Evolutionary conservation across 2,888 invertebrate species (phyloP).

Genomic region (Enoplolaimus lenunculus): DNA sequence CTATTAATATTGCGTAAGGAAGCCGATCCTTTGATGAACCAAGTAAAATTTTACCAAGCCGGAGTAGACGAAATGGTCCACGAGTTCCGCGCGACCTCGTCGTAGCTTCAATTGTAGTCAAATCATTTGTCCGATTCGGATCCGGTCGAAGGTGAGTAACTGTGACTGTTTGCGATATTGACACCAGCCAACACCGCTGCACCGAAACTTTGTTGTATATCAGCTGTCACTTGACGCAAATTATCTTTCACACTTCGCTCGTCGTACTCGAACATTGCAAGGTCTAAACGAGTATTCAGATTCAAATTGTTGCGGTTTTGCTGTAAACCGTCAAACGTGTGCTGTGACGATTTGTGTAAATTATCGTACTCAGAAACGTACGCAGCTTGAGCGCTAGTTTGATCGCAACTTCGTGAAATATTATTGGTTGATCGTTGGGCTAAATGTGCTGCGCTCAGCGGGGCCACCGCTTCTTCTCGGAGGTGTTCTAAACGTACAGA

Average conservation of each 20-base stretch:
- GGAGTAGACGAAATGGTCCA: too few relatives aligned
- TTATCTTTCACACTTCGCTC: not conserved
- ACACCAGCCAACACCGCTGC: too few relatives aligned
- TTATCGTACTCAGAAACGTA: slow-evolving; percentile 63
- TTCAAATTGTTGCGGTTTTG: not conserved
- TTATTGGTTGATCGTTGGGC: not conserved
- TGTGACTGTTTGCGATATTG: too few relatives aligned
- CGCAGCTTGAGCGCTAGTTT: not conserved
- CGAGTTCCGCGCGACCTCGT: too few relatives aligned
- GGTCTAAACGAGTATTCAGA: slow-evolving; percentile 44
- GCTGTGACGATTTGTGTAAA: slow-evolving; percentile 37
- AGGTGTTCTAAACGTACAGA: too few relatives aligned
- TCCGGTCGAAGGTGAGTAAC: too few relatives aligned
- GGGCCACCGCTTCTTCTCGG: too few relatives aligned
- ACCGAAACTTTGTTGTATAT: slow-evolving; percentile 22
- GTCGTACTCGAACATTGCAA: slow-evolving; percentile 42
- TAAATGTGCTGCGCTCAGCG: not conserved
- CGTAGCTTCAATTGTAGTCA: too few relatives aligned
- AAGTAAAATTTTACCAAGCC: too few relatives aligned
- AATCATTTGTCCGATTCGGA: too few relatives aligned
- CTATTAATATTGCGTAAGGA: too few relatives aligned
- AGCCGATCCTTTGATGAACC: too few relatives aligned
- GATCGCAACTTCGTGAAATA: not conserved
- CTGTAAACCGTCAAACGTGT: slow-evolving; percentile 26
- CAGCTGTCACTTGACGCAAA: slow-evolving; percentile 16